Percentiles rank a stretch among this genome's conserved stretches.
Evolutionary conservation across 1,140 invertebrate species (phyloP).

Genomic region (Heliconius congener): DNA sequence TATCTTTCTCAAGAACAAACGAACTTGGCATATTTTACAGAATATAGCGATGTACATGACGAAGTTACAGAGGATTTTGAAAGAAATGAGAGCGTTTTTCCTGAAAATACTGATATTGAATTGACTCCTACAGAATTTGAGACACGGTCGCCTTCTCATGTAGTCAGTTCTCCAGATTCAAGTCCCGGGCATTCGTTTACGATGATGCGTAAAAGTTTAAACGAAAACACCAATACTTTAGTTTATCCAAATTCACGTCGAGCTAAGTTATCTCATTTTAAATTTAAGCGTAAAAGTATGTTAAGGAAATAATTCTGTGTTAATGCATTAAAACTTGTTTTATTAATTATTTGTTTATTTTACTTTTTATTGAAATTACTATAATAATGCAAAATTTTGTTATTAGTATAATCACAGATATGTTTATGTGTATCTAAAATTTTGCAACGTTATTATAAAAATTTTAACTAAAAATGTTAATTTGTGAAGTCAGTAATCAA

Average conservation of each 20-base stretch:
- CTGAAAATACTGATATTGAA: slow-evolving; percentile 17
- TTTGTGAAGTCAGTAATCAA: too few relatives aligned
- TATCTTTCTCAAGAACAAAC: background rate
- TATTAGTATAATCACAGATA: too few relatives aligned
- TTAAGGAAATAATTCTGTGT: slow-evolving; percentile 39
- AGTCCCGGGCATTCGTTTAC: slow-evolving; percentile 13
- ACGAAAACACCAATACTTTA: background rate
- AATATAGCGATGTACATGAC: background rate
- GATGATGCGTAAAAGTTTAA: slow-evolving; percentile 16
- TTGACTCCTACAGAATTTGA: slow-evolving; percentile 50
- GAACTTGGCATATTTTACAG: background rate
- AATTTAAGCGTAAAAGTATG: slow-evolving; percentile 53
- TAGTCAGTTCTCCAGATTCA: slow-evolving; percentile 17
- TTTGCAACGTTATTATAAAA: too few relatives aligned
- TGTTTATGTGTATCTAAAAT: too few relatives aligned
- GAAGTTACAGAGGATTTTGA: slow-evolving; percentile 12
- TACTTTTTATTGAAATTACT: background rate
- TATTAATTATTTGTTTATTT: background rate
- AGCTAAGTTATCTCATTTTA: slow-evolving; percentile 50
- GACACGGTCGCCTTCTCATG: slow-evolving; percentile 50
- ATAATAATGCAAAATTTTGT: too few relatives aligned
- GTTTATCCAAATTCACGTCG: slow-evolving; percentile 29
- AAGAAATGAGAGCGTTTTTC: slow-evolving; percentile 29
- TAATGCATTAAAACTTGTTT: background rate
- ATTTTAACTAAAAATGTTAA: too few relatives aligned